A percentile compares a stretch with the other conserved stretches of the same genome.
Conservation (phyloP, 2,888 invertebrate genomes). For the Campoletis raptor region DNA sequence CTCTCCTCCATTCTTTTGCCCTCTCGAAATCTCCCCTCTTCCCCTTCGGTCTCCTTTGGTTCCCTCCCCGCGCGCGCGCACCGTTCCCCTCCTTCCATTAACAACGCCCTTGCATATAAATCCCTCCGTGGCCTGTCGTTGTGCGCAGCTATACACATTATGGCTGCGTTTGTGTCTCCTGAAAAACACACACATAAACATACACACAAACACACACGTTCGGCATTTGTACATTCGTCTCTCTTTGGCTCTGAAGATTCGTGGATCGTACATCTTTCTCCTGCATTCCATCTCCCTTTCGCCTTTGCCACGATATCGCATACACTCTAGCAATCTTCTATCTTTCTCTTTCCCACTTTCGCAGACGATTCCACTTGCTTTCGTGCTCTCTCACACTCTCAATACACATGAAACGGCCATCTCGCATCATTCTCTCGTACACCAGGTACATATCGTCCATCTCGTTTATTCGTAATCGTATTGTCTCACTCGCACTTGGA, state of each 20-base stretch:
- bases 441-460: constrained; percentile 51
- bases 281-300: constrained; percentile 53
- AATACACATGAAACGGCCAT: constrained; percentile 53
- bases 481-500: constrained; percentile 55
- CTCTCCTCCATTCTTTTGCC: constrained; percentile 68
- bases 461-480: constrained; percentile 63
- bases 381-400: constrained; percentile 56
- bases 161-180: constrained; percentile 59
- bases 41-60: constrained; percentile 20
- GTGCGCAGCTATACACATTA: constrained; percentile 65
- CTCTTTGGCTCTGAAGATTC: constrained; percentile 51
- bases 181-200: constrained; percentile 14
- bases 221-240: constrained; percentile 63
- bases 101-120: constrained; percentile 85
- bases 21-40: constrained; percentile 32
- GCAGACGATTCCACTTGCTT: constrained; percentile 55
- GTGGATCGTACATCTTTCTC: constrained; percentile 64
- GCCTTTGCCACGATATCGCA: constrained; percentile 54
- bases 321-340: constrained; percentile 45
- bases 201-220: constrained; percentile 12
- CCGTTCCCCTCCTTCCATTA: constrained; percentile 81
- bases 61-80: constrained; percentile 62
- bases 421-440: constrained; percentile 61
- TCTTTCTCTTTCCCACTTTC: constrained; percentile 61
- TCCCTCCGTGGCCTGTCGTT: constrained; percentile 79